Percentiles rank a stretch among this genome's conserved stretches.
These are phyloP conservation scores for Diachasma alloeum DNA, from an alignment of 1,140 invertebrate genomes.

Conservation along the genomic window DNA sequence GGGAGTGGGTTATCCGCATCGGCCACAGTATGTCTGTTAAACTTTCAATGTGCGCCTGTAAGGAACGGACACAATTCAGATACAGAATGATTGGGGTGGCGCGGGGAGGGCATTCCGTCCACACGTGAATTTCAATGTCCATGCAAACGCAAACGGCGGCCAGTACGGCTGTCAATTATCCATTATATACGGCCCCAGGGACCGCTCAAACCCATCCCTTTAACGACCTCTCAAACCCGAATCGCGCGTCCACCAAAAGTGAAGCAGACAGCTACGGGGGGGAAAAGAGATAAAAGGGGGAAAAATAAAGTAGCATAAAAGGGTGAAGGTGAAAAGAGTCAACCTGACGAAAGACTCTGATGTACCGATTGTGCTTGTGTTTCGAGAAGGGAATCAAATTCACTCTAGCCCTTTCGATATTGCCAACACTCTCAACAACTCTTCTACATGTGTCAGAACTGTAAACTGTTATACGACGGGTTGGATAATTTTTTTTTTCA, in stretches of 20 bases:
- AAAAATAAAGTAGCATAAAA: neutral
- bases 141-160: conserved; percentile 43
- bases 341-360: neutral
- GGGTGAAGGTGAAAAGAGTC: neutral
- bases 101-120: conserved; percentile 15
- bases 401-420: neutral
- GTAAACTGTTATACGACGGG: neutral
- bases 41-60: neutral
- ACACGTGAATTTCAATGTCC: conserved; percentile 41
- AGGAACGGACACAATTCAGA: conserved; percentile 6
- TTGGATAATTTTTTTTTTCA: neutral
- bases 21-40: neutral
- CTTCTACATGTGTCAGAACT: neutral
- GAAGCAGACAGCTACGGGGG: neutral
- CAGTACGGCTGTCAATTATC: conserved; percentile 43
- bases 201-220: conserved; percentile 41
- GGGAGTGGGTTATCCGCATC: no score
- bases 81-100: neutral
- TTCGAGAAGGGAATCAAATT: neutral
- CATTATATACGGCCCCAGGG: conserved; percentile 41
- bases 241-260: conserved; percentile 24
- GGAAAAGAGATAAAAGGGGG: neutral
- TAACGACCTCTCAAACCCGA: conserved; percentile 41
- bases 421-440: neutral
- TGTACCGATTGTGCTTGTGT: neutral